Base-by-base conservation (phyloP, 2,113 vertebrate species). In the Catagonus wagneri region DNA sequence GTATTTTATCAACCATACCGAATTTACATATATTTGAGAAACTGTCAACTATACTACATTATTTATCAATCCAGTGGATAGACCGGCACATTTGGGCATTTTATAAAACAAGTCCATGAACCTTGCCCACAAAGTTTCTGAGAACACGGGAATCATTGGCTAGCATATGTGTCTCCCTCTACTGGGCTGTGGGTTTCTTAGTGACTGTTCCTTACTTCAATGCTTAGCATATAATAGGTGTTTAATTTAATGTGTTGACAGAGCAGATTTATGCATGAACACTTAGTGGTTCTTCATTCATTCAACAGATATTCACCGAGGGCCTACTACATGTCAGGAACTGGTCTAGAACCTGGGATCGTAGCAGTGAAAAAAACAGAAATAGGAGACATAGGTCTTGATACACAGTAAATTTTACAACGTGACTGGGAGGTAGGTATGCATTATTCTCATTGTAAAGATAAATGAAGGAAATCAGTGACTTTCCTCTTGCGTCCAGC, bases 361-460 rank as follows among this genome's bases (percentile, higher is more conserved):
- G 19, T 14, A 58, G 27, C 25, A 7, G 14, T 81, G 32, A 72
- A 68, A 76, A 76, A 75, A 61, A 39, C 14, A 19, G 76, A 79
- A 79, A 79, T 56, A 56, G 54, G 14, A 15, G 54, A 56, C 13
- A 56, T 1, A 61, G 34, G 85, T 76, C 32, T 50, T 36, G 22
- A 92, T 19, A 66, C 6, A 50, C 56, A 68, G 52, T 39, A 80
- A 65, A 63, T 65, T 69, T 76, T 58, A 44, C 16, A 72, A 34
- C 23, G 19, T 76, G 58, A 22, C 44, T 32, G 50, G 44, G 36
- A 94, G 20, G 23, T 10, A 60, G 34, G 16, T 63, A 34, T 22
- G 36, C 60, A 83, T 65, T 69, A 14, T 71, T 85, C 32, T 90
- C 44, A 85, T 84, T 85, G 84, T 75, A 92, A 89, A 95, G 20